Conservation (phyloP, 2,888 invertebrate genomes). For the Acrocera orbiculus region DNA sequence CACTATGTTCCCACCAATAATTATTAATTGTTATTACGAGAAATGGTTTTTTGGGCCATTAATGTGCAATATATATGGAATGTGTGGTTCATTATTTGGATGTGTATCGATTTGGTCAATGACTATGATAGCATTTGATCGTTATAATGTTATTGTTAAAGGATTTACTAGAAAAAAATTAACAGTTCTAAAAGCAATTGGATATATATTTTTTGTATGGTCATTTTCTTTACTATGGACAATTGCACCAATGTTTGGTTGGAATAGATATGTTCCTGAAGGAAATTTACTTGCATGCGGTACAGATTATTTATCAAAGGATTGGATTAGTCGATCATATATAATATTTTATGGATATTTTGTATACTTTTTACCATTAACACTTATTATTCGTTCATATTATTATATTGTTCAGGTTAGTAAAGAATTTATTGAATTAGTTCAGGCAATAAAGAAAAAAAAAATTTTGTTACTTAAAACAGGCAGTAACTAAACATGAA, state of each 20-base stretch:
- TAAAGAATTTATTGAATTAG: too few species aligned
- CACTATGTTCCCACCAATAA: slow-evolving; percentile 20
- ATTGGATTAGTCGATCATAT: slow-evolving; percentile 33
- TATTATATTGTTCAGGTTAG: slow-evolving; percentile 37
- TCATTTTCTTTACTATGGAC: slow-evolving; percentile 33
- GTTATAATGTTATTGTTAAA: slow-evolving; percentile 41
- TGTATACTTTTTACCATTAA: slow-evolving; percentile 33
- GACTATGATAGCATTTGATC: slow-evolving; percentile 38
- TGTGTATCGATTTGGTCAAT: slow-evolving; percentile 41
- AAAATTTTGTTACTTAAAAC: slow-evolving; percentile 19
- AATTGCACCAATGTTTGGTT: slow-evolving; percentile 36
- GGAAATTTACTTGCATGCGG: slow-evolving; percentile 44
- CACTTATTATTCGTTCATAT: slow-evolving; percentile 39
- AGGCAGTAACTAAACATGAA: slow-evolving; percentile 37
- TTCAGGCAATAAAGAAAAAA: not conserved
- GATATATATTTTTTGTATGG: slow-evolving; percentile 35
- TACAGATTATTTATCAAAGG: slow-evolving; percentile 33
- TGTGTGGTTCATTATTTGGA: slow-evolving; percentile 54
- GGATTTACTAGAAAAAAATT: slow-evolving; percentile 35
- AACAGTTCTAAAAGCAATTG: slow-evolving; percentile 30
- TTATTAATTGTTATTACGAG: slow-evolving; percentile 71
- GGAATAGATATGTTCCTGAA: slow-evolving; percentile 42
- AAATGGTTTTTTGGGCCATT: slow-evolving; percentile 38
- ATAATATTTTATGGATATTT: slow-evolving; percentile 34
- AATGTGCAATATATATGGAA: slow-evolving; percentile 74